Conservation (phyloP, 1,140 invertebrate species). For the Heliconius congener region DNA sequence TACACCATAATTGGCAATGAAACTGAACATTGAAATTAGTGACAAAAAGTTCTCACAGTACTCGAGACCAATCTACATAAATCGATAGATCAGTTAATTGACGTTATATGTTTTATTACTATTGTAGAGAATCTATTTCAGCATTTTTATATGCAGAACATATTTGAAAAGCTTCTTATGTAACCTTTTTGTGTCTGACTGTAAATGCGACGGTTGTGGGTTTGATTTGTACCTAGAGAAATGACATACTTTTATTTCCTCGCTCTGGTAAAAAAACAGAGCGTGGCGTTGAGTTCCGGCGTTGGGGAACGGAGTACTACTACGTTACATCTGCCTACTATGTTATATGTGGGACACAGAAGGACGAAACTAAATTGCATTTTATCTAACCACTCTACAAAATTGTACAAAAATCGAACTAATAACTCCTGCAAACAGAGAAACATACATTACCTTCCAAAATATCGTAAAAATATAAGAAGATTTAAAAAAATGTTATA, state of each 20-base stretch:
- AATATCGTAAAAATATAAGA: background rate
- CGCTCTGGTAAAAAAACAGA: too few relatives aligned
- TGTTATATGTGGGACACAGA: too few relatives aligned
- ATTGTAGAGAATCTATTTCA: conserved; percentile 38
- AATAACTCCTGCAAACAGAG: too few relatives aligned
- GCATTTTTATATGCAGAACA: conserved; percentile 17
- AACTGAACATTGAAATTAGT: conserved; percentile 24
- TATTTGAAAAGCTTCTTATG: background rate
- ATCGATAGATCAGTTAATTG: conserved; percentile 42
- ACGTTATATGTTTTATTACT: conserved; percentile 32
- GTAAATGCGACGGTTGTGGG: background rate
- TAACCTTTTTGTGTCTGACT: background rate
- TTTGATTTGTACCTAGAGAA: too few relatives aligned
- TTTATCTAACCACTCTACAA: too few relatives aligned
- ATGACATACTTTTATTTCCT: too few relatives aligned
- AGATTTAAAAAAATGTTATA: background rate
- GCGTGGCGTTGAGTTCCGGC: too few relatives aligned
- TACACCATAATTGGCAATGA: conserved; percentile 29
- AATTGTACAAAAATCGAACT: too few relatives aligned
- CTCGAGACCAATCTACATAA: conserved; percentile 38
- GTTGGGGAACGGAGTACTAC: too few relatives aligned
- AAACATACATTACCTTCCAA: background rate
- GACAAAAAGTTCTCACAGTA: conserved; percentile 33
- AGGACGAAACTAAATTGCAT: too few relatives aligned
- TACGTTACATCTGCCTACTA: too few relatives aligned